phyloP scores from a whole-genome alignment of 2,888 invertebrate genomes.

The Eurytoma californica region DNA sequence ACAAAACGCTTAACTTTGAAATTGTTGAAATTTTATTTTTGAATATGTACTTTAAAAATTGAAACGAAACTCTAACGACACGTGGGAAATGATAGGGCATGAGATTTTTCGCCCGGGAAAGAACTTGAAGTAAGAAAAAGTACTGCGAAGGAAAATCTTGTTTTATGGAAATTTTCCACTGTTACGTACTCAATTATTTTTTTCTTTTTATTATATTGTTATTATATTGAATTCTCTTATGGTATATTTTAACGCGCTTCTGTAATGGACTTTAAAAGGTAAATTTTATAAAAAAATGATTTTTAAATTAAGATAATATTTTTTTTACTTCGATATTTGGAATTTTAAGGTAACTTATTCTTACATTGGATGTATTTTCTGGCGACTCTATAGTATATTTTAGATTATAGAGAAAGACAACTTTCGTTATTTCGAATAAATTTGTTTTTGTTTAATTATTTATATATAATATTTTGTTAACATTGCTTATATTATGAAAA shows the following conservation, averaged over 20 bases:
- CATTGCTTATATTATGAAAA: constrained; percentile 35
- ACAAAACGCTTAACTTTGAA: constrained; percentile 49
- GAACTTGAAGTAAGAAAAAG: constrained; percentile 6
- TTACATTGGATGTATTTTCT: constrained; percentile 28
- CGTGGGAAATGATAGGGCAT: not conserved
- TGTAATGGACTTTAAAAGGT: constrained; percentile 13
- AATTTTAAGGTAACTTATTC: constrained; percentile 17
- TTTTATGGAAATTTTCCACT: not conserved
- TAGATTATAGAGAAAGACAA: constrained; percentile 17
- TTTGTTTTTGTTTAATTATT: constrained; percentile 37
- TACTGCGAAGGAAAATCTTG: not conserved
- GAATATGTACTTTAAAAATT: constrained; percentile 39
- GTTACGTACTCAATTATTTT: constrained; percentile 5
- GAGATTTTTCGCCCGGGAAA: constrained; percentile 15
- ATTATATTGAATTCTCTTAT: not conserved
- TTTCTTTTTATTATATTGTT: constrained; percentile 18
- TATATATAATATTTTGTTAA: constrained; percentile 34
- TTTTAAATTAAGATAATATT: constrained; percentile 21
- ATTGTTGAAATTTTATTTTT: constrained; percentile 55
- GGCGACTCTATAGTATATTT: constrained; percentile 3
- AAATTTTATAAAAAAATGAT: constrained; percentile 27
- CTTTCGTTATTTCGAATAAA: constrained; percentile 37
- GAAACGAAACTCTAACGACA: constrained; percentile 25
- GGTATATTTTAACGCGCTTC: constrained; percentile 7
- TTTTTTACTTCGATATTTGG: constrained; percentile 30